A percentile compares a stretch with the other conserved stretches of the same genome.
These are phyloP conservation scores for Micropoecilia bifurca DNA, from an alignment of 2,797 vertebrate genomes.

Conservation along the genomic window DNA sequence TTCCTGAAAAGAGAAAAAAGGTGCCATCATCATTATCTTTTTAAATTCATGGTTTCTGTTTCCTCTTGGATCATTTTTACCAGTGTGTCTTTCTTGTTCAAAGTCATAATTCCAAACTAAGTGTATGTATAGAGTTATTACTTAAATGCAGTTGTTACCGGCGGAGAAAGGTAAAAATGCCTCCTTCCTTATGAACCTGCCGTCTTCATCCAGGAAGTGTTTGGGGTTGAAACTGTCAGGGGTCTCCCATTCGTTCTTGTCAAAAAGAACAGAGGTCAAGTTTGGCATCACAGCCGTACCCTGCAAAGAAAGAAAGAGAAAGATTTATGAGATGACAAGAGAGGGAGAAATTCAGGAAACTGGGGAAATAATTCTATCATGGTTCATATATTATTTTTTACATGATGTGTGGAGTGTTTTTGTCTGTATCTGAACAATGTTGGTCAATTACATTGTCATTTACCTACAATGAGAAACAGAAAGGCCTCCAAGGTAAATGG, in stretches of 20 bases:
- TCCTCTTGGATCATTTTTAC: not conserved
- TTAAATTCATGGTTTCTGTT: not conserved
- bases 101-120: not conserved
- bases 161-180: conserved; percentile 88
- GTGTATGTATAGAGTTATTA: not conserved
- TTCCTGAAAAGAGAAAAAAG: conserved; percentile 68
- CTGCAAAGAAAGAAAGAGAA: conserved; percentile 57
- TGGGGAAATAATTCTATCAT: not conserved
- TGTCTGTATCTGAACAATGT: not conserved
- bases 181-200: conserved; percentile 83
- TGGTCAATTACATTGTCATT: not conserved
- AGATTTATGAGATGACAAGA: not conserved
- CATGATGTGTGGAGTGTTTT: not conserved
- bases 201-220: conserved; percentile 86
- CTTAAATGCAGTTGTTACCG: conserved; percentile 71
- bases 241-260: conserved; percentile 86
- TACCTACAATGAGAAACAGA: not conserved
- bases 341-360: not conserved
- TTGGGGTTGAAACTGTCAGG: conserved; percentile 85
- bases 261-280: conserved; percentile 85
- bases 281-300: conserved; percentile 78
- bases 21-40: not conserved
- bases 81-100: not conserved
- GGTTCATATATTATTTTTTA: not conserved
- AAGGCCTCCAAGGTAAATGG: not conserved